Evolutionary conservation across 1,140 invertebrate genomes (phyloP), one percentile per base, ranked within the genome.

Genomic region (Rhysida immarginata): DNA sequence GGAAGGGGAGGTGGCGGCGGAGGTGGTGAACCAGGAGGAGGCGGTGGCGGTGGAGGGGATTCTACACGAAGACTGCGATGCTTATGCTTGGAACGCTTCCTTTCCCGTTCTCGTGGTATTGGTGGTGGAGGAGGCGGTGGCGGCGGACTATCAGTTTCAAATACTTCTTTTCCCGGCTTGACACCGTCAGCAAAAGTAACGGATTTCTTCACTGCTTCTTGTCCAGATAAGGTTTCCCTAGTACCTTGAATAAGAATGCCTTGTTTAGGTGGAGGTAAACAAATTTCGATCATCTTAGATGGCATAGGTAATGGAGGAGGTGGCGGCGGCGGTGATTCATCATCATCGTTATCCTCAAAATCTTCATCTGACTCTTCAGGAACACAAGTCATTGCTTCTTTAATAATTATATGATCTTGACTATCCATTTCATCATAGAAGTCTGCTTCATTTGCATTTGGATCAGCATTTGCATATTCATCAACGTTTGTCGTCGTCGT

Each of bases 181-280:
- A 60, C 48, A 35, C 59, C 61, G 50, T 62, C 61, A 8, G 61
- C 59, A 54, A 62, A 62, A 35, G 61, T 62, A 1, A 62, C 61
- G 11, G 54, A 57, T 29, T 62, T 62, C 26, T 62, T 62, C 8
- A 48, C 45, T 13, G 20, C 25, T 2, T 54, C 53, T 18, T 27
- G 51, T 3, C 25, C 25, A 50, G 18, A 50, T 5, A 24, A 8
- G 21, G 2, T 53, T n/a, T 54, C 53, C 1, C 58, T 23, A 1
- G 35, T 35, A 16, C 46, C 43, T 25, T 51, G 52, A 8, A 57
- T 21, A 3, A 62, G 26, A 52, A 62, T 62, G 21, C 61, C 61
- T 13, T 60, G 51, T 43, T 60, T 59, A 24, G 57, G 52, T 16
- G 53, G 43, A 16, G 57, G 52, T 26, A 48, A 20, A 45, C 16